phyloP scores from a whole-genome alignment of 2,888 invertebrate species.

The Lasioglossum vierecki region DNA sequence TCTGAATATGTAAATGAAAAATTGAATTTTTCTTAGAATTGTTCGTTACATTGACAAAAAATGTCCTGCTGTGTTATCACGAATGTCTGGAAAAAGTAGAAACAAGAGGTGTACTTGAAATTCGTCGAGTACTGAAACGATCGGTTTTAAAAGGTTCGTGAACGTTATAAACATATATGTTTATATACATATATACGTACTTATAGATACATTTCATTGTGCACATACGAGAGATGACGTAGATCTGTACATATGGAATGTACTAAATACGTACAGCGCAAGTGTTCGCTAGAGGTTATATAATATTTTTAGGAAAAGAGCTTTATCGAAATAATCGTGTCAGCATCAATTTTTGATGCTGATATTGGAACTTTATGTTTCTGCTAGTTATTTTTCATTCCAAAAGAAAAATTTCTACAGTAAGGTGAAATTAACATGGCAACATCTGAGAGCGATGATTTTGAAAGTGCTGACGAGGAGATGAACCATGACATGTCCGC shows the following conservation, averaged over 20 bases:
- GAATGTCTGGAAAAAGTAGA: background rate
- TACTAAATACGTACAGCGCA: slow-evolving; percentile 11
- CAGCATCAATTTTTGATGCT: background rate
- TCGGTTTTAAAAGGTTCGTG: slow-evolving; percentile 29
- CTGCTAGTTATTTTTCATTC: background rate
- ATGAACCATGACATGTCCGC: slow-evolving; percentile 76
- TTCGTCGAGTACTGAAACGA: slow-evolving; percentile 33
- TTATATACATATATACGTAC: background rate
- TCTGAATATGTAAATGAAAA: background rate
- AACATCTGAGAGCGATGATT: slow-evolving; percentile 90
- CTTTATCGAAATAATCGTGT: background rate
- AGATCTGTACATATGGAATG: slow-evolving; percentile 13
- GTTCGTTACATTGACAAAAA: background rate
- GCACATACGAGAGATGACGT: slow-evolving; percentile 17
- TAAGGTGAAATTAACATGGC: slow-evolving; percentile 85
- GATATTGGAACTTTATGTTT: background rate
- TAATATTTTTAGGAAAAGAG: background rate
- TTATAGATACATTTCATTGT: slow-evolving; percentile 13
- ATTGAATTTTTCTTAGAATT: background rate
- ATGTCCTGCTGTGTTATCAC: background rate
- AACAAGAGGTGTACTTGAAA: slow-evolving; percentile 31
- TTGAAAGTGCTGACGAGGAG: slow-evolving; percentile 92
- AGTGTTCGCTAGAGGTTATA: slow-evolving; percentile 20
- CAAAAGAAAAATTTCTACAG: slow-evolving; percentile 1
- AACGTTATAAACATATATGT: slow-evolving; percentile 16